These are phyloP conservation scores for Syngnathoides biaculeatus DNA, from an alignment of 2,113 vertebrate genomes.

Conservation along the genomic window DNA sequence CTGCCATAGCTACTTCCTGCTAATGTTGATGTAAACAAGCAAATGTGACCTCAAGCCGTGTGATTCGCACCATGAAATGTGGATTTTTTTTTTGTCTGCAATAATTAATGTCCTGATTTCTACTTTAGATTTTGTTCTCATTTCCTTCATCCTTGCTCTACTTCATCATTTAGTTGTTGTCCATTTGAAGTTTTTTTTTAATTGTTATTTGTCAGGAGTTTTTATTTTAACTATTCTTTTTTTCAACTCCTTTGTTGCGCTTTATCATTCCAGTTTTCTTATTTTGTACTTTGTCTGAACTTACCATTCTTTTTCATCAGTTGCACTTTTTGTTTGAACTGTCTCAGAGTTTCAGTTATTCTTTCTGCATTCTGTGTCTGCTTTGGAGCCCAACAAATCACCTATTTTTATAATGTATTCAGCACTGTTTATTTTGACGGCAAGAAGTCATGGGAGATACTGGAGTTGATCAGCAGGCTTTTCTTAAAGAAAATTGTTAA, in stretches of 20 bases:
- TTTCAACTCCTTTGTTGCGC: background rate
- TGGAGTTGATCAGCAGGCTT: slow-evolving; percentile 28
- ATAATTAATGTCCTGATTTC: too few species aligned
- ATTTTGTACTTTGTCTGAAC: background rate
- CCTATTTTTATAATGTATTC: background rate
- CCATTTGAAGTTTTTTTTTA: too few species aligned
- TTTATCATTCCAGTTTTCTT: background rate
- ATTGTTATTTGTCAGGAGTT: background rate
- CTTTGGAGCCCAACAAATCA: background rate
- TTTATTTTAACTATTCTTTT: background rate
- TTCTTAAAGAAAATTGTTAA: slow-evolving; percentile 43
- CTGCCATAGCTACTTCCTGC: too few species aligned
- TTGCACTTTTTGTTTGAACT: background rate
- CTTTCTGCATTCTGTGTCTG: background rate
- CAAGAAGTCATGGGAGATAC: slow-evolving; percentile 32
- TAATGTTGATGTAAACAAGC: too few species aligned
- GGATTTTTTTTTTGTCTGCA: too few species aligned
- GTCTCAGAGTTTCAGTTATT: background rate
- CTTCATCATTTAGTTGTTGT: too few species aligned
- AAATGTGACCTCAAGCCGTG: too few species aligned
- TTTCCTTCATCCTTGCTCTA: too few species aligned
- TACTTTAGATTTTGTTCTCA: too few species aligned
- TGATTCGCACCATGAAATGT: too few species aligned
- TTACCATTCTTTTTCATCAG: background rate
- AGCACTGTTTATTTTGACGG: slow-evolving; percentile 26